Base-by-base conservation (phyloP, 2,888 invertebrate genomes). In the Eupithecia pulchellata region DNA sequence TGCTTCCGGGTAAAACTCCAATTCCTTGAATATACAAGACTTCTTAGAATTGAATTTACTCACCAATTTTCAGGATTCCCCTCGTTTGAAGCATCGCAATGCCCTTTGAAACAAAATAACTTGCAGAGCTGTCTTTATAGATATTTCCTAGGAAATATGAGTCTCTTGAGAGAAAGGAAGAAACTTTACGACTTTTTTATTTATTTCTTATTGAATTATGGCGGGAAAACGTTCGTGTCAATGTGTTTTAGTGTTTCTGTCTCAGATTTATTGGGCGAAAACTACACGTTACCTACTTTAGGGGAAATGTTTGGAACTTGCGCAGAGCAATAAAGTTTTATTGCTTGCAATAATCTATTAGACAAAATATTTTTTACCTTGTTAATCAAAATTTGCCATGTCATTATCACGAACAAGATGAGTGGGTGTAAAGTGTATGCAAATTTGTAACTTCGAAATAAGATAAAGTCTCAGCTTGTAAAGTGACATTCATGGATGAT, bases 61-160 rank as follows among this genome's bases (percentile, higher is more conserved):
- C 52, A 68, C 39, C 63, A 66, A 47, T 71, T 78, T 80, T 80
- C 63, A 66, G 68, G 74, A 78, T 77, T 79, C 73, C 73, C 74
- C 74, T 74, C 68, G 74, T 78, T 78, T 70, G 67, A 77, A 72
- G 72, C 73, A 73, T 69, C 64, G 72, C 71, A 63, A 69, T 74
- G 68, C 67, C 75, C 79, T 82, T 82, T 82, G 82, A 83, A 81
- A 84, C 78, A 79, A 80, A 82, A 83, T 81, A 82, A 77, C 78
- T 81, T 77, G 77, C 77, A 58, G 64, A 71, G 62, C 72, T 75
- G 73, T 65, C 77, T 73, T 73, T 73, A 74, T 71, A 76, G 79
- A 83, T 84, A 83, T 79, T 74, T 76, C 71, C 74, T 67, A 79
- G 75, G 79, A 82, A 82, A 82, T 81, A 81, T 78, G 79, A 79